Conservation (phyloP, 2,888 invertebrate genomes). For the Halictus quadricinctus region DNA sequence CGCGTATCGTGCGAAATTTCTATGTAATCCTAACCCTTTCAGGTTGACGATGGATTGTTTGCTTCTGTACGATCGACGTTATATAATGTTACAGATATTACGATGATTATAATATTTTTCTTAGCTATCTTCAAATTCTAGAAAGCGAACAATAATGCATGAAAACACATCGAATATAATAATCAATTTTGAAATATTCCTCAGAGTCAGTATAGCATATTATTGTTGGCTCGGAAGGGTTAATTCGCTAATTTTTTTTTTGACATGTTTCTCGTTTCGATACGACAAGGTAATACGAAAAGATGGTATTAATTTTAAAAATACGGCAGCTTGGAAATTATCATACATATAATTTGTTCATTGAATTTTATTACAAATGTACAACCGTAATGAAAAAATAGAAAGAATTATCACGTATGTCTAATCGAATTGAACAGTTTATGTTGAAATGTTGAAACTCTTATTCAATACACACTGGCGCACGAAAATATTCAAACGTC, state of each 20-base stretch:
- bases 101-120: neutral
- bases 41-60: no score
- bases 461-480: neutral
- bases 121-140: neutral
- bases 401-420: neutral
- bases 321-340: conserved; percentile 14
- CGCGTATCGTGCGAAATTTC: neutral
- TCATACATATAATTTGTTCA: neutral
- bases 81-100: neutral
- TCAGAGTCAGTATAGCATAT: no score
- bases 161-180: no score
- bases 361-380: conserved; percentile 20
- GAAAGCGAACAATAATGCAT: neutral
- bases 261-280: neutral
- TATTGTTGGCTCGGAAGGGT: no score
- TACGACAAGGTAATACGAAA: neutral
- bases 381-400: conserved; percentile 9
- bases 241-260: neutral
- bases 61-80: no score
- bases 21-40: neutral
- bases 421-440: conserved; percentile 8
- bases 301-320: conserved; percentile 18
- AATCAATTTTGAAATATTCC: neutral
- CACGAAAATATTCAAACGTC: no score
- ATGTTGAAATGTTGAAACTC: neutral